phyloP scores from a whole-genome alignment of 1,140 invertebrate genomes.

The Portunus trituberculatus region DNA sequence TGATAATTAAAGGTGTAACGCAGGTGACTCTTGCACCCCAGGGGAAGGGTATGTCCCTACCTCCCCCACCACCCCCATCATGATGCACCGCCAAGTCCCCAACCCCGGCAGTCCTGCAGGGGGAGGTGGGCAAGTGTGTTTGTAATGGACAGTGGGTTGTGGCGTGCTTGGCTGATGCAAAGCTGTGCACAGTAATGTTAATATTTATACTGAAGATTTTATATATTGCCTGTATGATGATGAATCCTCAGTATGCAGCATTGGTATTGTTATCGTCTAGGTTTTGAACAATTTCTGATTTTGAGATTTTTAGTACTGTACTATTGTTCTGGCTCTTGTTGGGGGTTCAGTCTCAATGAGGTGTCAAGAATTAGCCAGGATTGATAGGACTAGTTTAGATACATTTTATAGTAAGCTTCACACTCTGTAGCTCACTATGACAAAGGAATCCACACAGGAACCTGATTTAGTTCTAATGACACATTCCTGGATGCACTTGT shows the following conservation, averaged over 20 bases:
- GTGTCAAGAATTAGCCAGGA: neutral
- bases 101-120: neutral
- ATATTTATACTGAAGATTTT: constrained; percentile 12
- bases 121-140: neutral
- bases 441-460: neutral
- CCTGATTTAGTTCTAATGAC: neutral
- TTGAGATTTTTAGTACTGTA: neutral
- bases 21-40: constrained; percentile 59
- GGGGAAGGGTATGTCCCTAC: constrained; percentile 5
- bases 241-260: neutral
- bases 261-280: neutral
- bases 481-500: neutral
- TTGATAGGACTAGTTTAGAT: neutral
- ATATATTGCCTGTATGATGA: neutral
- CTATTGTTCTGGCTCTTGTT: neutral
- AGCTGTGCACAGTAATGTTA: neutral
- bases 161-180: neutral
- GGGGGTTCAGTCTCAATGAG: neutral
- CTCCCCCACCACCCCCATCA: constrained; percentile 31
- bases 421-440: neutral
- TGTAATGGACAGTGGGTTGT: neutral
- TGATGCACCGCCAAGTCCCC: neutral
- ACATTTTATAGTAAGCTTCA: neutral
- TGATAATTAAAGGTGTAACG: constrained; percentile 74
- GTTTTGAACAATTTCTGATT: neutral